A percentile compares a stretch with the other conserved stretches of the same genome.
Conservation (phyloP, 2,888 invertebrate species). For the Campopleginae sp. region DNA sequence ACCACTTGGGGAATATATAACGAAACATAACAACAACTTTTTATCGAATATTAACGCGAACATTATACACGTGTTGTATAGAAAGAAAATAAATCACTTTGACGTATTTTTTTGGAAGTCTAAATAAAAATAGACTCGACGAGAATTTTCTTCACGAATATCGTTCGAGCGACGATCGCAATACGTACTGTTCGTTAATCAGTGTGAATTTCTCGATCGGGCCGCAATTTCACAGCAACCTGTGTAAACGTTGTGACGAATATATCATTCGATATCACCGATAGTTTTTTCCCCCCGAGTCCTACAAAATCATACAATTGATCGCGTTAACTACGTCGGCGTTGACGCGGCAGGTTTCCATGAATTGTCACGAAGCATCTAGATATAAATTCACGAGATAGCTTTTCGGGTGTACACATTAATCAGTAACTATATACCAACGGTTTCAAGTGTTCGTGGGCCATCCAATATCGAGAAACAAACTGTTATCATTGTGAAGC, state of each 20-base stretch:
- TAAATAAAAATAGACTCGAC: not conserved
- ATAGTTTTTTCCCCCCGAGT: not conserved
- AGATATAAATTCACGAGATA: not conserved
- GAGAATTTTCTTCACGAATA: not conserved
- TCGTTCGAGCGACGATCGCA: not conserved
- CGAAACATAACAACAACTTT: not conserved
- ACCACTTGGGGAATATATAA: not conserved
- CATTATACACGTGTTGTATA: not conserved
- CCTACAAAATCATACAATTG: not conserved
- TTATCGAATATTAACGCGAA: not conserved
- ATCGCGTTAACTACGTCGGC: not conserved
- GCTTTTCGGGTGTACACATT: not conserved
- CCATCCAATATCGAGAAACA: no score
- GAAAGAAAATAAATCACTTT: not conserved
- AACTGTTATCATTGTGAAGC: no score
- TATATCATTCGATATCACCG: not conserved
- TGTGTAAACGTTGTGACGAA: constrained; percentile 7
- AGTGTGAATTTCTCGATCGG: not conserved
- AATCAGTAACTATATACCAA: not conserved
- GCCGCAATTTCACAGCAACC: not conserved
- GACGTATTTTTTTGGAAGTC: not conserved
- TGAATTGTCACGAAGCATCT: not conserved
- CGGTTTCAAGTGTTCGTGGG: not conserved
- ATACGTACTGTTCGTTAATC: not conserved
- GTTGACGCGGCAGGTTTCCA: not conserved